Conservation (phyloP, 2,888 invertebrate genomes). For the Mythimna ferrago region DNA sequence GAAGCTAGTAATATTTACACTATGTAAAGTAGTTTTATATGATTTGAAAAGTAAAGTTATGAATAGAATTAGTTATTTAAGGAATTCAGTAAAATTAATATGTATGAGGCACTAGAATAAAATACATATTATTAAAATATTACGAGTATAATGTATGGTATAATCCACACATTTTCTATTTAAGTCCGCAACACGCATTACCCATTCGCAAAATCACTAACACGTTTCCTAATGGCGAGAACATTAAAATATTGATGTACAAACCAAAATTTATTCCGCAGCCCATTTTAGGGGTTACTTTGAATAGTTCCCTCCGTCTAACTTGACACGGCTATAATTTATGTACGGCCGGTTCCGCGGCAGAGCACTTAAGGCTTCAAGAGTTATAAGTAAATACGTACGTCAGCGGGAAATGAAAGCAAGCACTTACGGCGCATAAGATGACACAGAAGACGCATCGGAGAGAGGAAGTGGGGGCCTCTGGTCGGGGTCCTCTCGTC, state of each 20-base stretch:
- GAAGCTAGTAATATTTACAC: background rate
- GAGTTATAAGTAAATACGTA: slow-evolving; percentile 55
- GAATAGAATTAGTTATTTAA: too few species aligned
- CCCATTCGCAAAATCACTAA: slow-evolving; percentile 1
- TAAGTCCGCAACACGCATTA: background rate
- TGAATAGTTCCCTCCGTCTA: slow-evolving; percentile 52
- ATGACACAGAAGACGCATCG: slow-evolving; percentile 61
- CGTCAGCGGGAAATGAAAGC: slow-evolving; percentile 53
- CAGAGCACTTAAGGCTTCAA: slow-evolving; percentile 51
- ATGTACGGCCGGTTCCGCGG: slow-evolving; percentile 53
- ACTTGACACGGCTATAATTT: slow-evolving; percentile 51
- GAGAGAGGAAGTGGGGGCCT: slow-evolving; percentile 60
- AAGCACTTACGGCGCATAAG: slow-evolving; percentile 60
- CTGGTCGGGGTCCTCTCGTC: slow-evolving; percentile 75
- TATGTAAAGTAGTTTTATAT: background rate
- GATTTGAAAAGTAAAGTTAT: background rate
- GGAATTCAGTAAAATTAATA: too few species aligned
- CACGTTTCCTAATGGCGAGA: slow-evolving; percentile 22
- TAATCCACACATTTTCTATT: background rate
- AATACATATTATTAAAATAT: background rate
- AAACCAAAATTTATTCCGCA: slow-evolving; percentile 36
- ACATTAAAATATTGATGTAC: slow-evolving; percentile 47
- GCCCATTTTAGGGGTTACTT: slow-evolving; percentile 41
- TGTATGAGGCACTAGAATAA: too few species aligned
- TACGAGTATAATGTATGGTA: background rate